Base-by-base conservation (phyloP, 2,113 vertebrate species). In the Phylloscopus trochiloides region DNA sequence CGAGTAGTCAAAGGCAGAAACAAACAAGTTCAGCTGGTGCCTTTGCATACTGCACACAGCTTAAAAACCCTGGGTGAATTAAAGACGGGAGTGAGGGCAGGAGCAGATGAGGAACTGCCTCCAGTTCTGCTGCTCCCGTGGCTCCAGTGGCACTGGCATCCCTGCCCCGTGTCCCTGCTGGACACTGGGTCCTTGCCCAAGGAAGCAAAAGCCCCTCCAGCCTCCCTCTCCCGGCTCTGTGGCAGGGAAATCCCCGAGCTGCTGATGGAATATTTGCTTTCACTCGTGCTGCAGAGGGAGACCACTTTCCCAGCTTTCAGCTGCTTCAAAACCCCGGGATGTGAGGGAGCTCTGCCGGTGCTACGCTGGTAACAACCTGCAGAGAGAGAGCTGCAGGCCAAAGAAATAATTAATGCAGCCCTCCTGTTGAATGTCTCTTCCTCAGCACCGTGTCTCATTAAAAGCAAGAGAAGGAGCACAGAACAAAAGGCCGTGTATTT, bases 271-370 rank as follows among this genome's bases (percentile, higher is more conserved):
- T 48, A 61, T 54, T 54, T 70, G 15, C 34, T 86, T 50, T 47
- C 50, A 4, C 50, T 42, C 50, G 78, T 78, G 14, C 74, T 84
- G 52, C 29, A 58, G 17, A 43, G 15, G 10, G 9, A 45, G 32
- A 31, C 3, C 14, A 5, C 22, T 67, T 74, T 38, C 25, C 10
- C 38, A 77, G 34, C 18, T 76, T 63, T 13, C 45, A 18, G 1
- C 5, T 45, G 47, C 42, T 25, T 43, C 7, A 22, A 20, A 42
- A 36, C 10, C 15, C 1, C 0, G 7, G 5, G 22, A 7, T 28
- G 6, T 42, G 31, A 48, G 18, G 14, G 28, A 42, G n/a, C 7
- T 42, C 7, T 55, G 31, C 31, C 2, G 20, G 43, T 20, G 57
- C 24, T 31, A 6, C 0, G 0, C 32, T 25, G 45, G 14, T 52